Conservation (phyloP, 1,140 invertebrate genomes). For the Drosophila nebulosa region DNA sequence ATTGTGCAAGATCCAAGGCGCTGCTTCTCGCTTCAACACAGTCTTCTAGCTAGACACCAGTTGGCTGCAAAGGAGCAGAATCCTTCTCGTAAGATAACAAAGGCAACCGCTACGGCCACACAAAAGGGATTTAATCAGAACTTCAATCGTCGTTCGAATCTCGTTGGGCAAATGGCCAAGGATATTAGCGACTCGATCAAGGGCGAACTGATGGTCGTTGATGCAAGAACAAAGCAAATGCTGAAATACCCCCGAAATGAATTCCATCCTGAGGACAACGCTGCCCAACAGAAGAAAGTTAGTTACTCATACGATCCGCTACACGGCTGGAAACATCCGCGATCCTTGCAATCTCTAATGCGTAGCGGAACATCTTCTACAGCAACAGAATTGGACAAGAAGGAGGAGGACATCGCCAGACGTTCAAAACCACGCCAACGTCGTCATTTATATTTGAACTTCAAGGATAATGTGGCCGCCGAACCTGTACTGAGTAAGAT, state of each 20-base stretch:
- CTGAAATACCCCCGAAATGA: slow-evolving; percentile 13
- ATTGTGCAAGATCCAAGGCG: not conserved
- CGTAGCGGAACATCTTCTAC: not conserved
- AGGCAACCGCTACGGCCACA: slow-evolving; percentile 11
- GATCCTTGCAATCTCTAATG: not conserved
- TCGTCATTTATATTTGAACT: not conserved
- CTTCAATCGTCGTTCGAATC: not conserved
- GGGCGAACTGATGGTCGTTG: slow-evolving; percentile 46
- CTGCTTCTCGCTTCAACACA: not conserved
- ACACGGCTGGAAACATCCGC: slow-evolving; percentile 44
- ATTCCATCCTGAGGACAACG: not conserved
- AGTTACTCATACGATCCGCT: slow-evolving; percentile 19
- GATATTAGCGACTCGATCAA: slow-evolving; percentile 54
- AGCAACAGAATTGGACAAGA: too few relatives aligned
- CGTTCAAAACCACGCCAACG: not conserved
- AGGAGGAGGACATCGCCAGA: not conserved
- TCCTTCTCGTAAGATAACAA: not conserved
- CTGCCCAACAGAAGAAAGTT: not conserved
- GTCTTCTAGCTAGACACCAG: not conserved
- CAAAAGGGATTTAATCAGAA: slow-evolving; percentile 30
- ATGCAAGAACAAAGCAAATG: slow-evolving; percentile 21
- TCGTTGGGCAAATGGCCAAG: slow-evolving; percentile 4
- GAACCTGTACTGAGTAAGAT: not conserved
- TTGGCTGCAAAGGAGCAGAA: not conserved
- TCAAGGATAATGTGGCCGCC: not conserved